These are phyloP conservation scores for Orycteropus afer DNA, from an alignment of 2,113 vertebrate genomes.

Conservation along the genomic window DNA sequence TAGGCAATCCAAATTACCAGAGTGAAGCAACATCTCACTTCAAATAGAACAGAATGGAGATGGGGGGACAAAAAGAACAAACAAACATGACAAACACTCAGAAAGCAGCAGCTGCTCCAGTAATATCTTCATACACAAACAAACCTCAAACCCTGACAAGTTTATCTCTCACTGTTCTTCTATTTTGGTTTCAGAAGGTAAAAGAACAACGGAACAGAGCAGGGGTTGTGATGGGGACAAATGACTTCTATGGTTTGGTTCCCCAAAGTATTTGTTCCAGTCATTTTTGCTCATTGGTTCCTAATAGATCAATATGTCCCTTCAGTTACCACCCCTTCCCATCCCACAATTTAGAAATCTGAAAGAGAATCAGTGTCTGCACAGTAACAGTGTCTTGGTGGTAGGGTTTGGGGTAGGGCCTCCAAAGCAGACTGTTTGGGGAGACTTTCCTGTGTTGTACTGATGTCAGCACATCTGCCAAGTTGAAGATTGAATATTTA, in stretches of 20 bases:
- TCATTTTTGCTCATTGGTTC: slow-evolving; percentile 57
- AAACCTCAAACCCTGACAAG: slow-evolving; percentile 1
- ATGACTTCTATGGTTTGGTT: slow-evolving; percentile 17
- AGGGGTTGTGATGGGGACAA: slow-evolving; percentile 31
- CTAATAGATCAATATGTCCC: slow-evolving; percentile 50
- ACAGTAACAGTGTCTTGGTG: neutral
- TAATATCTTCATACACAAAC: slow-evolving; percentile 6
- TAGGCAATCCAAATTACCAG: neutral
- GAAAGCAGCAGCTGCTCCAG: neutral
- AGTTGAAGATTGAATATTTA: slow-evolving; percentile 56
- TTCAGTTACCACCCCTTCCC: slow-evolving; percentile 30
- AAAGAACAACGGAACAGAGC: neutral
- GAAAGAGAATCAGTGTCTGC: slow-evolving; percentile 38
- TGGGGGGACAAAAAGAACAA: neutral
- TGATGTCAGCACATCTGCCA: neutral
- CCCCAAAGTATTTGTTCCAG: slow-evolving; percentile 60
- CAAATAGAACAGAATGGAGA: slow-evolving; percentile 28
- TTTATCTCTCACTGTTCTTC: neutral
- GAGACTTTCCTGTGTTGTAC: neutral
- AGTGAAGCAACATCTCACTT: slow-evolving; percentile 1
- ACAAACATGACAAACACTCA: neutral
- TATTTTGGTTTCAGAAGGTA: neutral
- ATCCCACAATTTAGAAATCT: neutral
- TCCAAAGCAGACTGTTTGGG: neutral
- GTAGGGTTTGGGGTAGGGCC: neutral